These are phyloP conservation scores for Decapterus maruadsi DNA, from an alignment of 2,797 vertebrate species.

Conservation along the genomic window DNA sequence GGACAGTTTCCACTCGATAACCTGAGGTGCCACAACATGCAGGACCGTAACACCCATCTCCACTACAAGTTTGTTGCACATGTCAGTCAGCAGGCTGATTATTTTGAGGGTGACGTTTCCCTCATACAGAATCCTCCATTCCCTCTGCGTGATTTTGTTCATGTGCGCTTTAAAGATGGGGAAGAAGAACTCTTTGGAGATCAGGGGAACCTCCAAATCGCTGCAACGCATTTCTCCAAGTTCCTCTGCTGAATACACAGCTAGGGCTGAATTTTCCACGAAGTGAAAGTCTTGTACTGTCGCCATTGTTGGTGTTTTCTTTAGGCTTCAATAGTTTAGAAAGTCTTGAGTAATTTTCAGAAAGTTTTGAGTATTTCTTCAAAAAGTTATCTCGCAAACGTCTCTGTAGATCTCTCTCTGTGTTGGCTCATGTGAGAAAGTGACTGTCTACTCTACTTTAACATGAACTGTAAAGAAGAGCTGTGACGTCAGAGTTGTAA, in stretches of 20 bases:
- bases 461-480: too few species aligned
- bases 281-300: too few species aligned
- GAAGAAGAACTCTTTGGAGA: rapidly evolving
- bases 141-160: rapidly evolving
- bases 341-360: too few species aligned
- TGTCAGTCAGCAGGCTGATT: neutral
- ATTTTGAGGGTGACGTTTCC: rapidly evolving
- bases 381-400: too few species aligned
- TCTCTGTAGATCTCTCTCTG: neutral
- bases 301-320: too few species aligned
- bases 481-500: too few species aligned
- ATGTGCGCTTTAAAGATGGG: rapidly evolving
- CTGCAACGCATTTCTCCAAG: neutral
- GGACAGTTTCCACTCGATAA: neutral
- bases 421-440: neutral
- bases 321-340: too few species aligned
- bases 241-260: neutral
- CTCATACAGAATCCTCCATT: neutral
- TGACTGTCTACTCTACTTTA: too few species aligned
- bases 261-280: too few species aligned
- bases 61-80: neutral
- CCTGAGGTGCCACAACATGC: neutral
- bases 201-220: neutral
- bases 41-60: neutral
- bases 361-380: too few species aligned